Evolutionary conservation across 2,797 vertebrate species (phyloP), one percentile per base, ranked within the genome.

Genomic region (Merluccius polli): DNA sequence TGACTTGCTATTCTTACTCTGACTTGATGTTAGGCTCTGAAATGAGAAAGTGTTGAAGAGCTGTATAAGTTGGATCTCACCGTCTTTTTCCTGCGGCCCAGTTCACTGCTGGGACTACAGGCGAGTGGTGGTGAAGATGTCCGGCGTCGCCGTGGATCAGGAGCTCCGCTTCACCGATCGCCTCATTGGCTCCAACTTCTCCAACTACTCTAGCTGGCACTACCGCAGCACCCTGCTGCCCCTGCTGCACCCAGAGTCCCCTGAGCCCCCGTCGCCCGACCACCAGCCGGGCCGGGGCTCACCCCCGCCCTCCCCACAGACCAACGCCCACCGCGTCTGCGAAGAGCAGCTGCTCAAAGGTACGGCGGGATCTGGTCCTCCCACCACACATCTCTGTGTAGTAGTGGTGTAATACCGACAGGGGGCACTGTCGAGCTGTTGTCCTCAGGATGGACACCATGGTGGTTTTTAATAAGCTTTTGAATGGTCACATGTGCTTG

Each of bases 141-240:
- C 95, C 0, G 86, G 89, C 0, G 95, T 97, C 4, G 86, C 94
- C 0, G 93, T 93, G 1, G 87, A 92, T 32, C 92, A 95, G 78
- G 96, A 98, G 78, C 83, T 98, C 79, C 91, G 89, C 13, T 97
- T 96, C 77, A 97, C 95, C 0, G 93, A 95, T 74, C 93, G 92
- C 67, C 94, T 97, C 70, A 97, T 97, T 8, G 93, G 94, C 78
- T 95, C 95, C 75, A 98, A 98, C 87, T 98, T 98, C 85, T 98
- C 96, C 87, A 98, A 98, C 91, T 98, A 97, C 84, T 98, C 96
- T 33, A 97, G 96, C 87, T 98, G 96, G 96, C 96, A 98, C 90
- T 97, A 97, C 84, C 94, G 96, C 73, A 97, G 96, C 91, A 94
- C 94, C 31, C 93, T 97, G 35, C 87, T 98, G 79, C 95, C 96